Evolutionary conservation across 1,140 invertebrate species (phyloP).

Genomic region (Manduca sexta): DNA sequence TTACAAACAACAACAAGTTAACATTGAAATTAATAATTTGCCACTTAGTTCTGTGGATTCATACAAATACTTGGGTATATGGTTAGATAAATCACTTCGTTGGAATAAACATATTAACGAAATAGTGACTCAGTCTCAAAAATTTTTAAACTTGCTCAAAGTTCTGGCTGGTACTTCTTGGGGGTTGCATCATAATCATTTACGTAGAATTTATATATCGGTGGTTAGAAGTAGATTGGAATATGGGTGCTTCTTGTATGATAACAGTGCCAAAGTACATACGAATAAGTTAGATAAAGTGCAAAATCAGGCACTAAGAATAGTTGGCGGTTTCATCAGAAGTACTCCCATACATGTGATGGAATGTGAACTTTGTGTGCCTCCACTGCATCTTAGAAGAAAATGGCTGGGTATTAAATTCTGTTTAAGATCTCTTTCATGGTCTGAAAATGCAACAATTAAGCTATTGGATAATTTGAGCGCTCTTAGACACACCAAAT

Average conservation of each 20-base stretch:
- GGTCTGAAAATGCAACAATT: not conserved
- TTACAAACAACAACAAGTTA: not conserved
- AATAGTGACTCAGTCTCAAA: not conserved
- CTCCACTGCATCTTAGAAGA: not conserved
- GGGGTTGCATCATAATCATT: slow-evolving; percentile 17
- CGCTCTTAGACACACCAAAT: too few relatives aligned
- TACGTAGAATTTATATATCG: slow-evolving; percentile 10
- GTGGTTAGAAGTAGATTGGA: slow-evolving; percentile 1
- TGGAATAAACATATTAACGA: slow-evolving; percentile 17
- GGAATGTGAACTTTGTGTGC: not conserved
- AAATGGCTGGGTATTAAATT: not conserved
- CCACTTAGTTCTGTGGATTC: not conserved
- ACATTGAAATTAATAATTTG: not conserved
- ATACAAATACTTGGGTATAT: slow-evolving; percentile 21
- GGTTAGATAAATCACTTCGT: slow-evolving; percentile 14
- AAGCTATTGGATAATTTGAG: not conserved
- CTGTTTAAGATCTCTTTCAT: not conserved
- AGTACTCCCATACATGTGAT: slow-evolving; percentile 4
- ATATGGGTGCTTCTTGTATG: not conserved
- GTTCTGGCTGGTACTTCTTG: slow-evolving; percentile 10
- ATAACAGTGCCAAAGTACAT: not conserved
- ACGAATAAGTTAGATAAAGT: not conserved
- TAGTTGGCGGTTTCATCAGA: slow-evolving; percentile 1
- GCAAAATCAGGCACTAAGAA: not conserved
- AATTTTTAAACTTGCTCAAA: slow-evolving; percentile 16